A percentile compares a stretch with the other conserved stretches of the same genome.
phyloP scores from a whole-genome alignment of 2,113 vertebrate genomes.

The Hippotragus niger region DNA sequence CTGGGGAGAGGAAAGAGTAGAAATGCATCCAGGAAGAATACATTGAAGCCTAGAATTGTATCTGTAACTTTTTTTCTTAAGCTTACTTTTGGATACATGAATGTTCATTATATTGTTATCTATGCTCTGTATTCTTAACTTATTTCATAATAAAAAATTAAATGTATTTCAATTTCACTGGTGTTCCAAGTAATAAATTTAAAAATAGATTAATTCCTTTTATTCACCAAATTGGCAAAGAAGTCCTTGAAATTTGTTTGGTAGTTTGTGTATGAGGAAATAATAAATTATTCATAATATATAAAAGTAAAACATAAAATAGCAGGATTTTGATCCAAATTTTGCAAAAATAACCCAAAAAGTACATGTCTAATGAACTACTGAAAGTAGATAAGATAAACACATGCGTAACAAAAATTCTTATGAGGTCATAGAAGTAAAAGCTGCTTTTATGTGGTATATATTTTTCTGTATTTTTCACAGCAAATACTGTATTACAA shows the following conservation, averaged over 20 bases:
- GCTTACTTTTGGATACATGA: not conserved
- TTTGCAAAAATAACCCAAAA: not conserved
- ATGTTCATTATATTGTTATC: not conserved
- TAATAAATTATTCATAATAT: not conserved
- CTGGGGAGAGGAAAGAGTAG: not conserved
- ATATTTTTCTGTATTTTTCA: not conserved
- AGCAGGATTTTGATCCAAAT: not conserved
- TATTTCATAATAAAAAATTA: not conserved
- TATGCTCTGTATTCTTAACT: not conserved
- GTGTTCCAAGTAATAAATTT: not conserved
- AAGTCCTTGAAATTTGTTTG: not conserved
- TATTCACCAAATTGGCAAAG: not conserved
- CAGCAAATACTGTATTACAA: not conserved
- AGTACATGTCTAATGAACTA: not conserved
- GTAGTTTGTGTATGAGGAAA: not conserved
- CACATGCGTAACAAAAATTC: not conserved
- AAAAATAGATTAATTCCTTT: not conserved
- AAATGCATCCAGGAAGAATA: not conserved
- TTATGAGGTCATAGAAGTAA: not conserved
- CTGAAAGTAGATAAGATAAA: not conserved
- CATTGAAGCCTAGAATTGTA: not conserved
- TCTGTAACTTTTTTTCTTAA: not conserved
- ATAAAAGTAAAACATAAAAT: not conserved
- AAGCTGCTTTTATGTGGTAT: not conserved
- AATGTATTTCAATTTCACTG: not conserved